Conservation (phyloP, 2,113 vertebrate species). For the Oxygymnocypris stewartii region DNA sequence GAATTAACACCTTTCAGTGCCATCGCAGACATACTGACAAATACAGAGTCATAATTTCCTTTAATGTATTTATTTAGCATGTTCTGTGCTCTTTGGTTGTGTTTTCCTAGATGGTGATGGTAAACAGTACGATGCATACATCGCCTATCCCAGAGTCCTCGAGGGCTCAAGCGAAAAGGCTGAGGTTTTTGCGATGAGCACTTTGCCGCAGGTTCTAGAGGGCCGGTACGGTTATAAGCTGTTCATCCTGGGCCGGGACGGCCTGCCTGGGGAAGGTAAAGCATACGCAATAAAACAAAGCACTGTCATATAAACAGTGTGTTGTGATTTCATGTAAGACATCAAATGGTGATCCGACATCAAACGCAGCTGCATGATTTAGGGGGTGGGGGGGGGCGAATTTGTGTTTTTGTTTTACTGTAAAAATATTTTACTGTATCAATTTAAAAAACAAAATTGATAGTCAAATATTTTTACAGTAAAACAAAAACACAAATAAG, state of each 20-base stretch:
- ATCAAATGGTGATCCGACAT: background rate
- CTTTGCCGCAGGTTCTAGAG: conserved; percentile 85
- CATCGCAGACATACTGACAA: background rate
- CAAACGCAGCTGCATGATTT: background rate
- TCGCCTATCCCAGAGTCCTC: conserved; percentile 80
- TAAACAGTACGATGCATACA: conserved; percentile 89
- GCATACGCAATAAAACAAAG: background rate
- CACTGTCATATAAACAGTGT: background rate
- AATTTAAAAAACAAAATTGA: too few relatives aligned
- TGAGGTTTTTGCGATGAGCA: conserved; percentile 75
- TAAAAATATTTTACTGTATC: too few relatives aligned
- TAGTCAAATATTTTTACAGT: too few relatives aligned
- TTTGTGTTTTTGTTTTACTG: too few relatives aligned
- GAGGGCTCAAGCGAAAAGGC: conserved; percentile 60
- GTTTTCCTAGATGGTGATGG: conserved; percentile 80
- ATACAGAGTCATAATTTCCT: too few relatives aligned
- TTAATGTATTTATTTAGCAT: background rate
- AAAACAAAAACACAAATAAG: too few relatives aligned
- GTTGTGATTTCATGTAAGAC: background rate
- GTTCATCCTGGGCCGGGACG: conserved; percentile 87
- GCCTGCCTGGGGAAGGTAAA: conserved; percentile 84
- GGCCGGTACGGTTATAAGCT: conserved; percentile 84
- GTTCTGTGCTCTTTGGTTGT: background rate
- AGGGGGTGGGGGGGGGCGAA: too few relatives aligned
- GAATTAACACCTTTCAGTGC: background rate